Conservation (phyloP, 2,113 vertebrate species). For the Percopsis transmontana region DNA sequence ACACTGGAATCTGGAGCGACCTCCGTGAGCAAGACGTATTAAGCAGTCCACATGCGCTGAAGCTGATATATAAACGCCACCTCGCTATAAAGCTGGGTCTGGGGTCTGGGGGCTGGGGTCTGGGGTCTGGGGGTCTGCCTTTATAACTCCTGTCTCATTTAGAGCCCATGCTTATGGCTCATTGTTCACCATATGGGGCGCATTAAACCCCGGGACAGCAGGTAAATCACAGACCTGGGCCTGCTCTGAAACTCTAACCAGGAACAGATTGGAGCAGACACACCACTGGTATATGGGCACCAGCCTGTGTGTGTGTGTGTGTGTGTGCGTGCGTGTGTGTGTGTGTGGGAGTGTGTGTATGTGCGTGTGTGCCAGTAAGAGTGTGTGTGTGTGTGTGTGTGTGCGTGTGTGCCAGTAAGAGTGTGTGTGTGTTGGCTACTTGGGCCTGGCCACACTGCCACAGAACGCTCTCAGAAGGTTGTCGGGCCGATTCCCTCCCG, state of each 20-base stretch:
- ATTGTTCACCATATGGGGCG: slow-evolving; percentile 90
- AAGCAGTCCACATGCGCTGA: slow-evolving; percentile 14
- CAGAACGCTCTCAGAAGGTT: too few relatives aligned
- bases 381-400: background rate
- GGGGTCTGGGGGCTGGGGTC: slow-evolving; percentile 7
- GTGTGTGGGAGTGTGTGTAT: background rate
- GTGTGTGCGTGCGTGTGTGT: background rate
- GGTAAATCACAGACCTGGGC: slow-evolving; percentile 80
- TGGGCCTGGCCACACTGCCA: background rate
- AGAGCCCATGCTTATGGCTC: slow-evolving; percentile 82
- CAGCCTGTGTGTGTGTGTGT: background rate
- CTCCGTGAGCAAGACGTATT: too few relatives aligned
- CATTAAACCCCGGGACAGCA: slow-evolving; percentile 84
- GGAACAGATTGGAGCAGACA: slow-evolving; percentile 79
- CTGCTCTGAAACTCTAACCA: slow-evolving; percentile 74
- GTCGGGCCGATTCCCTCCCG: too few relatives aligned
- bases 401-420: background rate
- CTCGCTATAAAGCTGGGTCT: slow-evolving; percentile 28
- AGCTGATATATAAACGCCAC: slow-evolving; percentile 11
- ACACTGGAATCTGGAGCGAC: too few relatives aligned
- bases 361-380: background rate
- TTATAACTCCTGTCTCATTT: slow-evolving; percentile 81
- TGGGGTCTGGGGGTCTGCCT: slow-evolving; percentile 71
- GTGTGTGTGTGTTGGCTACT: background rate
- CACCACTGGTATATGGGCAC: slow-evolving; percentile 46